Percentiles rank a stretch among this genome's conserved stretches.
Conservation (phyloP, 2,797 vertebrate species). For the Scarus forsteni region DNA sequence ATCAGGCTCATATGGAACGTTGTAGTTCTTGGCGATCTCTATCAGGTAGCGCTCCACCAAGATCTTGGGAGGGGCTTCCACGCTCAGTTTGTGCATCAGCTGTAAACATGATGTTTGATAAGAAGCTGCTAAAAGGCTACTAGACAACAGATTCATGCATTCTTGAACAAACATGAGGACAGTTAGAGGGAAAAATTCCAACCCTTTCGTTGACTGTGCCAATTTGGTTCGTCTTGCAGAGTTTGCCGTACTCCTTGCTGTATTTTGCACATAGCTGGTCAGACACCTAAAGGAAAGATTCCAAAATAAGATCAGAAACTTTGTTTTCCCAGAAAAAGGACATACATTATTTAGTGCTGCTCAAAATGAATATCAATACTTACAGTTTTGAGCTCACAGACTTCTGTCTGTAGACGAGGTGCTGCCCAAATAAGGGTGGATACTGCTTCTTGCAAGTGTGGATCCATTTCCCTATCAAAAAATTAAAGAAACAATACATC, state of each 20-base stretch:
- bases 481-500: not conserved
- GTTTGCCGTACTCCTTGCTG: slow-evolving; percentile 98
- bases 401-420: slow-evolving; percentile 94
- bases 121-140: not conserved
- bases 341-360: not conserved
- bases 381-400: slow-evolving; percentile 93
- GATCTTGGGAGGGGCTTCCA: slow-evolving; percentile 97
- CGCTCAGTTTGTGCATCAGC: slow-evolving; percentile 97
- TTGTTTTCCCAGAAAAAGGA: not conserved
- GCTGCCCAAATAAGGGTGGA: slow-evolving; percentile 98
- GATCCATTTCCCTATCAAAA: slow-evolving; percentile 91
- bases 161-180: slow-evolving; percentile 9
- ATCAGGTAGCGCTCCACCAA: slow-evolving; percentile 98
- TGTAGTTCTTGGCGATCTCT: slow-evolving; percentile 99
- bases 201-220: slow-evolving; percentile 98
- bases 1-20: slow-evolving; percentile 96
- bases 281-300: slow-evolving; percentile 87
- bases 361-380: slow-evolving; percentile 65
- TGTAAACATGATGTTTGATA: slow-evolving; percentile 62
- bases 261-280: slow-evolving; percentile 98
- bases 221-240: slow-evolving; percentile 98
- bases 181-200: slow-evolving; percentile 37
- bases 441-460: slow-evolving; percentile 95
- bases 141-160: slow-evolving; percentile 1
- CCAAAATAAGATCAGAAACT: slow-evolving; percentile 7